These are phyloP conservation scores for Drosophila tripunctata DNA, from an alignment of 2,888 invertebrate species.

Conservation along the genomic window DNA sequence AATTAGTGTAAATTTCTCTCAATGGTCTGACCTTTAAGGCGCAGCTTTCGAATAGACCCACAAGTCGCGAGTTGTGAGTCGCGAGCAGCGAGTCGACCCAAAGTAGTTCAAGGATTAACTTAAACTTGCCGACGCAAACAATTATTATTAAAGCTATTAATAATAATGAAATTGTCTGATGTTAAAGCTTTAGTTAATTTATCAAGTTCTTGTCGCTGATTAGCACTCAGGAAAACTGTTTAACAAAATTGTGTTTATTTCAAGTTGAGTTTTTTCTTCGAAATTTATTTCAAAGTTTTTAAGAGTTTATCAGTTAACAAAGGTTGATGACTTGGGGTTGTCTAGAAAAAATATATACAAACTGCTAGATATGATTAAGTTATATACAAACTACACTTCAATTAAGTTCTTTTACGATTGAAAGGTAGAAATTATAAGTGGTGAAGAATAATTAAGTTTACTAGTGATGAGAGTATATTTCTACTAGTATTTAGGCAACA, in stretches of 20 bases:
- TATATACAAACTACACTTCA: background rate
- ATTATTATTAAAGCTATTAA: slow-evolving; percentile 13
- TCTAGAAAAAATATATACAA: background rate
- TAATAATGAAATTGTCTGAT: slow-evolving; percentile 13
- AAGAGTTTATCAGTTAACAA: background rate
- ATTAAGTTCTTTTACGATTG: background rate
- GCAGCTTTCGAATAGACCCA: slow-evolving; percentile 19
- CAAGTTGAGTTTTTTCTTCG: slow-evolving; percentile 6
- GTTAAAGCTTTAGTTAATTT: slow-evolving; percentile 17
- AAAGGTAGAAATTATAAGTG: background rate
- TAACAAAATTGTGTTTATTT: slow-evolving; percentile 8
- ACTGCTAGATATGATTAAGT: background rate
- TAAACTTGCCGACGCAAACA: slow-evolving; percentile 1
- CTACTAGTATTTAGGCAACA: too few species aligned
- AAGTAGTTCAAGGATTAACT: slow-evolving; percentile 28
- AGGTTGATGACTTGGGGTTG: slow-evolving; percentile 3
- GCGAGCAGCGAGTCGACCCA: too few species aligned
- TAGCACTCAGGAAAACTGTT: slow-evolving; percentile 1
- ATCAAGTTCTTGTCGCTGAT: slow-evolving; percentile 18
- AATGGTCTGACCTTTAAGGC: slow-evolving; percentile 42
- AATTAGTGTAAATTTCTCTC: slow-evolving; percentile 50
- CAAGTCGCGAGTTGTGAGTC: too few species aligned
- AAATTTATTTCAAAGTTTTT: slow-evolving; percentile 14
- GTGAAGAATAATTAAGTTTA: too few species aligned
- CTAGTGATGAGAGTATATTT: background rate